Percentiles rank a stretch among this genome's conserved stretches.
phyloP scores from a whole-genome alignment of 2,888 invertebrate genomes.

The Spialia ferax region DNA sequence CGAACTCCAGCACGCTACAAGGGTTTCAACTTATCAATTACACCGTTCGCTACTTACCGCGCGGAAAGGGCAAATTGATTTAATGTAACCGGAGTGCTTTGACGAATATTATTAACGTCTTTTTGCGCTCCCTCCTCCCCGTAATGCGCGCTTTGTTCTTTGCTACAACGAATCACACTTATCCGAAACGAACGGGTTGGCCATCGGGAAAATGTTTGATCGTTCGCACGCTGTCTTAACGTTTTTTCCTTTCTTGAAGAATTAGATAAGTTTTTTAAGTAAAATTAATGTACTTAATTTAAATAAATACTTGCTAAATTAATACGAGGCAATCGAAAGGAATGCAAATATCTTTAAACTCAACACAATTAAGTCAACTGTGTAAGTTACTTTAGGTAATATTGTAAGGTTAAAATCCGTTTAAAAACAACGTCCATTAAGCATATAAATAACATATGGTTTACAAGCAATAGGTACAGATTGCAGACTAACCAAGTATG shows the following conservation, averaged over 20 bases:
- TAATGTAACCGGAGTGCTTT: constrained; percentile 87
- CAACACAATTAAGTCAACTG: no score
- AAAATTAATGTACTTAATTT: no score
- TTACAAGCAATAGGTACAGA: no score
- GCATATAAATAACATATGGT: no score
- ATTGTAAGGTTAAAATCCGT: no score
- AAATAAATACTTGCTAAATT: no score
- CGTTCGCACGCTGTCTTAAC: constrained; percentile 15
- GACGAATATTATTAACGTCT: constrained; percentile 87
- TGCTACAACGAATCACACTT: constrained; percentile 83
- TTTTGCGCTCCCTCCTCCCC: constrained; percentile 80
- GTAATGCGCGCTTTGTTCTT: constrained; percentile 84
- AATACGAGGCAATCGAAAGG: no score
- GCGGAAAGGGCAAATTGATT: constrained; percentile 87
- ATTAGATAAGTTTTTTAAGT: background rate
- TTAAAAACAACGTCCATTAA: no score
- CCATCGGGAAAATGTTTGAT: constrained; percentile 27
- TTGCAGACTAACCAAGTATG: background rate
- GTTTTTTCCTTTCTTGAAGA: background rate
- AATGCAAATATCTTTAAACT: no score
- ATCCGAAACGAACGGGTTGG: constrained; percentile 59
- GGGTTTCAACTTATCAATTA: constrained; percentile 87
- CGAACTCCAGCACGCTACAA: constrained; percentile 84
- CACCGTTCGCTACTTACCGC: constrained; percentile 86
- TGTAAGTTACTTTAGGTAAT: no score